Evolutionary conservation across 1,140 invertebrate species (phyloP).

Genomic region (Papilio dardanus): DNA sequence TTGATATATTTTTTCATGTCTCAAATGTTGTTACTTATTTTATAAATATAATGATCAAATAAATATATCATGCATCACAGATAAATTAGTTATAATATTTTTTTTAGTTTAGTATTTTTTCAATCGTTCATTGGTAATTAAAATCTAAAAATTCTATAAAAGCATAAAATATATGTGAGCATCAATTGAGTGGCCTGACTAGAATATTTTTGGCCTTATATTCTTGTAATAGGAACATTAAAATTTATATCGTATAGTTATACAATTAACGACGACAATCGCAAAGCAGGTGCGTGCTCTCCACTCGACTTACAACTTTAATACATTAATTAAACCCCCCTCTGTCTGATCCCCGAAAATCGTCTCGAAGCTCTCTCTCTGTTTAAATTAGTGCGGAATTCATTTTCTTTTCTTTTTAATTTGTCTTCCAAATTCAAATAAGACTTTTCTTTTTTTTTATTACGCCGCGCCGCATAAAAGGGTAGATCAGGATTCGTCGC

Average conservation of each 20-base stretch:
- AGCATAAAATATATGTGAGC: no score
- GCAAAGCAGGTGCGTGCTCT: conserved; percentile 36
- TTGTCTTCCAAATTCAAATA: conserved; percentile 79
- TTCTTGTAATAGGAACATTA: not conserved
- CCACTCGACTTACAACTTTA: conserved; percentile 60
- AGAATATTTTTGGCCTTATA: conserved; percentile 24
- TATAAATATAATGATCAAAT: no score
- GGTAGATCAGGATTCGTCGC: conserved; percentile 71
- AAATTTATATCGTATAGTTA: not conserved
- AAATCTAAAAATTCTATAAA: no score
- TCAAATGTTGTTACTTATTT: not conserved
- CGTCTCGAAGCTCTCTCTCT: conserved; percentile 67
- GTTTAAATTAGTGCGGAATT: conserved; percentile 78
- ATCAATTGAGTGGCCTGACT: not conserved
- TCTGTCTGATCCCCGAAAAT: conserved; percentile 67
- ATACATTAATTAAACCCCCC: conserved; percentile 73
- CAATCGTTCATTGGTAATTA: no score
- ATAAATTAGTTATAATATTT: no score
- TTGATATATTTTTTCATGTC: not conserved
- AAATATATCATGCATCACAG: no score
- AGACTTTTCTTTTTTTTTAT: conserved; percentile 77
- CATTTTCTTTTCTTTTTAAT: conserved; percentile 79
- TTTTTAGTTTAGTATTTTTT: no score
- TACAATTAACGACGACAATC: conserved; percentile 4
- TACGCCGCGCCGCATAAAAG: conserved; percentile 70